Evolutionary conservation across 2,888 invertebrate species (phyloP).

Genomic region (Mesorhabditis spiculigera): DNA sequence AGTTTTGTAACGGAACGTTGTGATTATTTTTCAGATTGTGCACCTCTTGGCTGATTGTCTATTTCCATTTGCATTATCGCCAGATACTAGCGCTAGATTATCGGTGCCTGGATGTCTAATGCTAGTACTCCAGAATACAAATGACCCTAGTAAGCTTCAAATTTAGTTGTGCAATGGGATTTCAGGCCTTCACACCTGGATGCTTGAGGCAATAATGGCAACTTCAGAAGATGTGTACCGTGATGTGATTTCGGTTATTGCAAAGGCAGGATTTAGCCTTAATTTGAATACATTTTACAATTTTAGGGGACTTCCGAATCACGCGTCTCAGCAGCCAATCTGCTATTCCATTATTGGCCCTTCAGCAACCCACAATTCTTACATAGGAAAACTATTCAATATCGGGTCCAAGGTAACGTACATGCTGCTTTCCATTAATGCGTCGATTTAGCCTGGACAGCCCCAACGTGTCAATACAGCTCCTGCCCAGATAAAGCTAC

Average conservation of each 20-base stretch:
- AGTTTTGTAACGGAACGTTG: no score
- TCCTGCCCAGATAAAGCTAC: conserved; percentile 42
- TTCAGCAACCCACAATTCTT: conserved; percentile 89
- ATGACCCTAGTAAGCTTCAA: conserved; percentile 73
- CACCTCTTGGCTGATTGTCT: conserved; percentile 91
- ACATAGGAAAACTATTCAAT: conserved; percentile 80
- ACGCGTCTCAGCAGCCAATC: conserved; percentile 87
- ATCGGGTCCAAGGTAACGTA: conserved; percentile 74
- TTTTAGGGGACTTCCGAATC: conserved; percentile 83
- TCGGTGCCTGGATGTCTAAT: conserved; percentile 74
- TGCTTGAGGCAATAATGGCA: conserved; percentile 91
- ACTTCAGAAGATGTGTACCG: conserved; percentile 79
- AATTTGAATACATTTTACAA: neutral
- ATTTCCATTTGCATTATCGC: conserved; percentile 81
- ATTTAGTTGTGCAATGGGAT: conserved; percentile 8
- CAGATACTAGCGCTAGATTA: conserved; percentile 41
- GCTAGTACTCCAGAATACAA: conserved; percentile 94
- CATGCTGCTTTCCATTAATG: neutral
- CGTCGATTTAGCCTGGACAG: conserved; percentile 29
- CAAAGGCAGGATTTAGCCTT: conserved; percentile 8
- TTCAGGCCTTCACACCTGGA: conserved; percentile 87
- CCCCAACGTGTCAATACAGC: conserved; percentile 38
- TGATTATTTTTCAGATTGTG: conserved; percentile 65
- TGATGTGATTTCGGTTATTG: conserved; percentile 24
- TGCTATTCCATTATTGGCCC: conserved; percentile 98